Percentiles rank a stretch among this genome's conserved stretches.
phyloP scores from a whole-genome alignment of 2,797 vertebrate genomes.

The Vireo griseus region DNA sequence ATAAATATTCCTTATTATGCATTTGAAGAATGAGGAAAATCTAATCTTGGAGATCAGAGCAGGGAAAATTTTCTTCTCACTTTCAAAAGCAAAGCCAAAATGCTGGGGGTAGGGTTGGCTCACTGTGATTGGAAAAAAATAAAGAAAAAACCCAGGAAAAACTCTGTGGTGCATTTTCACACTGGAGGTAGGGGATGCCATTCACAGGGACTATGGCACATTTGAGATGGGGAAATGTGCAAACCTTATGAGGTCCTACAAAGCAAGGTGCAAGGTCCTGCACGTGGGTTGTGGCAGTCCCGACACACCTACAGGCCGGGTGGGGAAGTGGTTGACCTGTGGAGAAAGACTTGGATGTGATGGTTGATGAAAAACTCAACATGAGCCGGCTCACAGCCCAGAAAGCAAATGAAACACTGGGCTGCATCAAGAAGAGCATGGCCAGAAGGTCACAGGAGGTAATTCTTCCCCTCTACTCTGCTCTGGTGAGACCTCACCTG shows the following conservation, averaged over 20 bases:
- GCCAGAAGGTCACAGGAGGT: not conserved
- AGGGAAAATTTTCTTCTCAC: not conserved
- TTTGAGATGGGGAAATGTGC: not conserved
- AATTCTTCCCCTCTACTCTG: not conserved
- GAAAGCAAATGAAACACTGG: not conserved
- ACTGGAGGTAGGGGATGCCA: not conserved
- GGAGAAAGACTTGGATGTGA: not conserved
- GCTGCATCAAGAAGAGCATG: rapidly evolving
- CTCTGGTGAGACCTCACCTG: not conserved
- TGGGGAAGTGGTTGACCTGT: not conserved
- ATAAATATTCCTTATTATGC: conserved; percentile 9
- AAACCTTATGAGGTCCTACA: not conserved
- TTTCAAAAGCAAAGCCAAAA: not conserved
- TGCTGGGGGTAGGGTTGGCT: not conserved
- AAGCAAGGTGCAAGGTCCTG: not conserved
- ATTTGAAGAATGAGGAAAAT: conserved; percentile 12
- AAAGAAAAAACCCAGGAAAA: not conserved
- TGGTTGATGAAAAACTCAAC: not conserved
- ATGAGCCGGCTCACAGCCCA: not conserved
- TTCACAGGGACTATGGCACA: not conserved
- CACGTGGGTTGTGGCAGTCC: rapidly evolving
- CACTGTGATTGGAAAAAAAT: not conserved
- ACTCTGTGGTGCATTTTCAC: not conserved
- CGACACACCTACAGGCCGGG: rapidly evolving
- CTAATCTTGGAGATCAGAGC: not conserved